Evolutionary conservation across 2,797 vertebrate species (phyloP).

Genomic region (Poecilia picta): DNA sequence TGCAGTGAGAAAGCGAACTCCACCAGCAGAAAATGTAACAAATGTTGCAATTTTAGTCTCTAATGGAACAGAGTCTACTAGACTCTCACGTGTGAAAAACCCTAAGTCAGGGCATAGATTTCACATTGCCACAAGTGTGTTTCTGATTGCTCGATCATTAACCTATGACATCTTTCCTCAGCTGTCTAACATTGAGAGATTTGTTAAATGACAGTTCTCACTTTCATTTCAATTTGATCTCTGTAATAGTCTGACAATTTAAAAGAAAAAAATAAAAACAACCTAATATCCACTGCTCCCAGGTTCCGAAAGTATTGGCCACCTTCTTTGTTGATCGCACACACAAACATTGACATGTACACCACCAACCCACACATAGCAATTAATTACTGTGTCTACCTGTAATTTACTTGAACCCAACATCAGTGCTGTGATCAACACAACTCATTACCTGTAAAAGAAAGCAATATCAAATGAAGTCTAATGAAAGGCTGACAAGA

Average conservation of each 20-base stretch:
- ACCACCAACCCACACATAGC: constrained; percentile 33
- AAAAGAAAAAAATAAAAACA: not conserved
- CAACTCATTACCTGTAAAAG: constrained; percentile 57
- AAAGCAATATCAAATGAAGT: constrained; percentile 25
- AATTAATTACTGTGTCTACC: constrained; percentile 53
- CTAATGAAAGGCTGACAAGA: constrained; percentile 28
- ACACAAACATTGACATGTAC: constrained; percentile 15
- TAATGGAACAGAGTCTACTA: too few species aligned
- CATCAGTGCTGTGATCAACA: constrained; percentile 62
- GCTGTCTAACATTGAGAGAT: not conserved
- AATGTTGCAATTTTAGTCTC: too few species aligned
- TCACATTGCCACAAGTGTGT: too few species aligned
- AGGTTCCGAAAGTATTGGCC: constrained; percentile 8
- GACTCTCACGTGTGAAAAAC: too few species aligned
- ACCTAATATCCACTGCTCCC: not conserved
- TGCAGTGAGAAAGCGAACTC: too few species aligned
- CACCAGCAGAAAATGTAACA: too few species aligned
- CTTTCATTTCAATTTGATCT: not conserved
- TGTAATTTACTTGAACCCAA: constrained; percentile 65
- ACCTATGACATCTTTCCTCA: not conserved
- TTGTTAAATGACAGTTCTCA: not conserved
- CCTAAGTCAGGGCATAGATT: too few species aligned
- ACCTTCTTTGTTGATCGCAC: constrained; percentile 10
- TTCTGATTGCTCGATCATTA: too few species aligned
- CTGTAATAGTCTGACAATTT: not conserved